Percentiles rank a stretch among this genome's conserved stretches.
Conservation (phyloP, 2,888 invertebrate genomes). For the Hedychridium roseum region DNA sequence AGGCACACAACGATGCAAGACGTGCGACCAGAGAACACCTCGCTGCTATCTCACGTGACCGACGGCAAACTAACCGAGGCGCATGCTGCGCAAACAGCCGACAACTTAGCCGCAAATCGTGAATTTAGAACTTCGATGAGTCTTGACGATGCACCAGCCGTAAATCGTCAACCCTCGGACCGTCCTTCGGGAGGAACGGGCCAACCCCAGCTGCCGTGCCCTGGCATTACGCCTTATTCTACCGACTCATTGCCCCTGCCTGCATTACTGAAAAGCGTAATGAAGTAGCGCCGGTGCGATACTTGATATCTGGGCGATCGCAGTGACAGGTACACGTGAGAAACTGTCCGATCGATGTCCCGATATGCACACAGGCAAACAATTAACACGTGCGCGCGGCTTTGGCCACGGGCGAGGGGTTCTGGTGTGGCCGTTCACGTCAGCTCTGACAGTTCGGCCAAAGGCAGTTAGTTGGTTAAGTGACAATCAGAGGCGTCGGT, state of each 20-base stretch:
- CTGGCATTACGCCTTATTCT: too few species aligned
- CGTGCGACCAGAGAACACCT: slow-evolving; percentile 43
- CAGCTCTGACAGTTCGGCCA: slow-evolving; percentile 50
- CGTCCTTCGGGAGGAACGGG: too few species aligned
- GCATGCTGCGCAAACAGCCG: slow-evolving; percentile 45
- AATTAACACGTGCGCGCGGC: slow-evolving; percentile 49
- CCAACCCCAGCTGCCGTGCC: too few species aligned
- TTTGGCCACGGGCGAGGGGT: slow-evolving; percentile 5
- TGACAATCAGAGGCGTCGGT: slow-evolving; percentile 57
- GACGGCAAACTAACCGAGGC: slow-evolving; percentile 47
- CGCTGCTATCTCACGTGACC: slow-evolving; percentile 41
- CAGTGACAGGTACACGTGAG: slow-evolving; percentile 43
- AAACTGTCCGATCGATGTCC: slow-evolving; percentile 44
- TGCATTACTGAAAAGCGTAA: too few species aligned
- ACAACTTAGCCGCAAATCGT: slow-evolving; percentile 49
- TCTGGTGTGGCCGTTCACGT: slow-evolving; percentile 2
- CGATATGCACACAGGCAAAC: slow-evolving; percentile 44
- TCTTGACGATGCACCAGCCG: too few species aligned
- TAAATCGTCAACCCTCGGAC: too few species aligned
- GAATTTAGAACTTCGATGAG: slow-evolving; percentile 51
- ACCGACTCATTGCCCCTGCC: too few species aligned
- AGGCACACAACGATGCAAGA: slow-evolving; percentile 48
- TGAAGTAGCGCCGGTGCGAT: too few species aligned
- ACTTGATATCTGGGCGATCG: slow-evolving; percentile 8
- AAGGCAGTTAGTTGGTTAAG: slow-evolving; percentile 58